Percentiles rank a stretch among this genome's conserved stretches.
phyloP scores from a whole-genome alignment of 2,797 vertebrate species.

The Mormyrus proboscirostris region DNA sequence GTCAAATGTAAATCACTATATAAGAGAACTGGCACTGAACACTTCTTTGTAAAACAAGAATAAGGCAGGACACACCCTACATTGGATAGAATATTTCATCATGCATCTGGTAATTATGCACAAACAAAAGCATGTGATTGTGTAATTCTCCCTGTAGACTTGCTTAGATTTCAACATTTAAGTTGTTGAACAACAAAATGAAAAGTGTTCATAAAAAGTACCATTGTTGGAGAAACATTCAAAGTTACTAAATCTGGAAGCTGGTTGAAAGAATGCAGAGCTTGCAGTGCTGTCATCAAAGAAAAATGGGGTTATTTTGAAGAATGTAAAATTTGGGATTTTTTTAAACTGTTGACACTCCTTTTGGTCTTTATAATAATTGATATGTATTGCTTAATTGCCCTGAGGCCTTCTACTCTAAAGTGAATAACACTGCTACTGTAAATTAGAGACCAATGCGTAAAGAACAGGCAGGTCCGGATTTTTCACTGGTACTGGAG shows the following conservation, averaged over 20 bases:
- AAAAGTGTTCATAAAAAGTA: not conserved
- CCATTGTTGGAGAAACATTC: not conserved
- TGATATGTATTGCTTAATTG: not conserved
- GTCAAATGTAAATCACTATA: not conserved
- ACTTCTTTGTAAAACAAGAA: not conserved
- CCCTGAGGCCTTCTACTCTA: not conserved
- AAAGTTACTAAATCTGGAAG: not conserved
- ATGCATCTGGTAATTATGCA: not conserved
- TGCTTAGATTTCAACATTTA: not conserved
- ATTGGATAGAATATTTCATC: not conserved
- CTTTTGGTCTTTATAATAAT: not conserved
- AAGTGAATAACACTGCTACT: not conserved
- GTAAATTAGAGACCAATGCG: not conserved
- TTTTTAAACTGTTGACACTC: not conserved
- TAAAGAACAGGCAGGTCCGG: not conserved
- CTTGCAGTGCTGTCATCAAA: not conserved
- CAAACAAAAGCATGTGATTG: not conserved
- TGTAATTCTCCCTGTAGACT: not conserved
- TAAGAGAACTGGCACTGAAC: not conserved
- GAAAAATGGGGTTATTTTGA: not conserved
- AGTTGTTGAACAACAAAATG: not conserved
- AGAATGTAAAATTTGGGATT: not conserved
- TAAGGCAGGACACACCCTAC: not conserved
- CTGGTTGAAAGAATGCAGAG: not conserved
- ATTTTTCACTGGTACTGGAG: not conserved